phyloP scores from a whole-genome alignment of 2,797 vertebrate species.

The Platyrinchus mystaceus region DNA sequence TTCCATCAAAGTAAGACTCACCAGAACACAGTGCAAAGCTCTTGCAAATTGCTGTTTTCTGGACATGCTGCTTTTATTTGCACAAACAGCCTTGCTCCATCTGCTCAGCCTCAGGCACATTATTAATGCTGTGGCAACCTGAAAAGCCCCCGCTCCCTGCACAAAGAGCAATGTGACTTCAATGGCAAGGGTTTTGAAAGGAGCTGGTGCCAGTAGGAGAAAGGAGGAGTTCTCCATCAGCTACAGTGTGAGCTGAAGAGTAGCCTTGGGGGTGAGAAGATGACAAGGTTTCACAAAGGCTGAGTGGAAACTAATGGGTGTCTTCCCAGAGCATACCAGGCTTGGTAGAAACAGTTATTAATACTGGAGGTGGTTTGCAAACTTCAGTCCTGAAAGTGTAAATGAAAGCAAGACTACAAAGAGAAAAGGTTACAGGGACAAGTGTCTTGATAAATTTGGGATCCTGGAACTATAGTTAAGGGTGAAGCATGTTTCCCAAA shows the following conservation, averaged over 20 bases:
- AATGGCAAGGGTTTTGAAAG: not conserved
- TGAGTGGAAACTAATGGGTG: not conserved
- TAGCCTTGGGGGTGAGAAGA: not conserved
- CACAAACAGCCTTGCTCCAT: not conserved
- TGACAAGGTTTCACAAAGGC: not conserved
- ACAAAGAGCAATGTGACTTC: not conserved
- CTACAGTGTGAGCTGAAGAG: not conserved
- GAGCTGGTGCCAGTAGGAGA: not conserved
- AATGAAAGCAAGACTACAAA: not conserved
- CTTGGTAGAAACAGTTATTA: not conserved
- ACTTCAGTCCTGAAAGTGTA: not conserved
- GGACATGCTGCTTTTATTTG: conserved; percentile 5
- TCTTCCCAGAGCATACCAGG: not conserved
- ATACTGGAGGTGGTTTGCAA: not conserved
- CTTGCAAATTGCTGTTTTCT: not conserved
- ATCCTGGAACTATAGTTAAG: not conserved
- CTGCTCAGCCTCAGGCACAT: conserved; percentile 9
- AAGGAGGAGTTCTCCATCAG: fast-evolving
- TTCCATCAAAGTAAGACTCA: not conserved
- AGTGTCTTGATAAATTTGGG: not conserved
- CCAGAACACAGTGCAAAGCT: not conserved
- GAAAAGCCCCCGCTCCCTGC: not conserved
- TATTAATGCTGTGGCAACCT: not conserved
- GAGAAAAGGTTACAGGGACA: not conserved
- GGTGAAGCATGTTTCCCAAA: not conserved